Evolutionary conservation across 2,797 vertebrate genomes (phyloP).

Genomic region (Fratercula arctica): DNA sequence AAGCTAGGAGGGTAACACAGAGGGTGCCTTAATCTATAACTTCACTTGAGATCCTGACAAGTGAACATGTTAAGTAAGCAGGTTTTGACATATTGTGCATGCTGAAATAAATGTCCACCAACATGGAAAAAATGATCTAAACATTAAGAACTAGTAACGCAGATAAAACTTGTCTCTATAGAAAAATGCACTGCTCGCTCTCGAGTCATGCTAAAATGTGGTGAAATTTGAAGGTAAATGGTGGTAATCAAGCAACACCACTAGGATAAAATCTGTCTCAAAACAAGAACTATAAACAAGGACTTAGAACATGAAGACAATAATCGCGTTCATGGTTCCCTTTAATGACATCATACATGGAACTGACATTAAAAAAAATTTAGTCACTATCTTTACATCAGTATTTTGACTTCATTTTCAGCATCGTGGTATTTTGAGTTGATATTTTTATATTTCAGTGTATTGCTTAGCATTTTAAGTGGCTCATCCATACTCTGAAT

Average conservation of each 20-base stretch:
- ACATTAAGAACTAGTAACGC: too few species aligned
- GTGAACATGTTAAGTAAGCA: not conserved
- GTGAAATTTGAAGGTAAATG: not conserved
- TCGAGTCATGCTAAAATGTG: not conserved
- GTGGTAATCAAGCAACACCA: not conserved
- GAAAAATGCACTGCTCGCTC: not conserved
- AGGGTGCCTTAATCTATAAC: not conserved
- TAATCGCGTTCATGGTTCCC: fast-evolving
- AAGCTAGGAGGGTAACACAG: not conserved
- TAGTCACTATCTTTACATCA: not conserved
- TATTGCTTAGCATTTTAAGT: not conserved
- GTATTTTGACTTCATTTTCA: not conserved
- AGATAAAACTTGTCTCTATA: too few species aligned
- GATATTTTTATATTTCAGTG: not conserved
- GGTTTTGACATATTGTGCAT: not conserved
- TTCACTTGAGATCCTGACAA: not conserved
- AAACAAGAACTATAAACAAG: not conserved
- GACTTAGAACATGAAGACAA: not conserved
- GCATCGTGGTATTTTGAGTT: not conserved
- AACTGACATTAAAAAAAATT: not conserved
- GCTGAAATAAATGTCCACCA: not conserved
- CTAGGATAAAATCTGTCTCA: too few species aligned
- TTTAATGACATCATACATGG: not conserved
- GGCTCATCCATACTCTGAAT: not conserved
- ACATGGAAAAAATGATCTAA: not conserved